These are phyloP conservation scores for Macroglossus sobrinus DNA, from an alignment of 2,113 vertebrate species.

Conservation along the genomic window DNA sequence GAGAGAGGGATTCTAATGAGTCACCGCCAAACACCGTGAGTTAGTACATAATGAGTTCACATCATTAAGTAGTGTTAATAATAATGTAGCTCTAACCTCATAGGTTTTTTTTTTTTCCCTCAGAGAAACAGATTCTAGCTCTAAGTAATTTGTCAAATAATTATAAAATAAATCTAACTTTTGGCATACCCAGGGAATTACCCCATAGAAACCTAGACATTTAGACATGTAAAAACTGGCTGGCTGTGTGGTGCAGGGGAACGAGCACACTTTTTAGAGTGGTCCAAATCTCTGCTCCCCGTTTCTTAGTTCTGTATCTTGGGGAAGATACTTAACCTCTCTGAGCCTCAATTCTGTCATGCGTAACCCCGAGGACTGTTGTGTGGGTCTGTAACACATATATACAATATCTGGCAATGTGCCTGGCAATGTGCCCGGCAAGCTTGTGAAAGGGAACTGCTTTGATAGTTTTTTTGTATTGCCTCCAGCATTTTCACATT, in stretches of 20 bases:
- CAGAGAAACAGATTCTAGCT: background rate
- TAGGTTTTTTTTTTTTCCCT: background rate
- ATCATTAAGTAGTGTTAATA: background rate
- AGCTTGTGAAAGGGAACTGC: background rate
- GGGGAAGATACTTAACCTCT: background rate
- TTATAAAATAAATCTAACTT: background rate
- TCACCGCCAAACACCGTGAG: background rate
- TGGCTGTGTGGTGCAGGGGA: background rate
- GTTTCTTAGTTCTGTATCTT: background rate
- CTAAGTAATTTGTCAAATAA: background rate
- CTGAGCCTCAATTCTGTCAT: background rate
- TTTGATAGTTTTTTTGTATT: background rate
- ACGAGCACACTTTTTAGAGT: background rate
- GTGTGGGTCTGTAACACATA: background rate
- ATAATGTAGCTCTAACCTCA: background rate
- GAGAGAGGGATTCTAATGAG: background rate
- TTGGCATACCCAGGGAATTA: background rate
- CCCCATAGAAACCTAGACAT: background rate
- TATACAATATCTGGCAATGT: background rate
- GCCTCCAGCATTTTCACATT: background rate
- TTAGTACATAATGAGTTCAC: background rate
- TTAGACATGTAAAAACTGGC: background rate
- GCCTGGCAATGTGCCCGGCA: background rate
- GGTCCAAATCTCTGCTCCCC: background rate
- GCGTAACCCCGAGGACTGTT: background rate